Conservation (phyloP, 1,140 invertebrate species). For the Ctenoplectra terminalis region DNA sequence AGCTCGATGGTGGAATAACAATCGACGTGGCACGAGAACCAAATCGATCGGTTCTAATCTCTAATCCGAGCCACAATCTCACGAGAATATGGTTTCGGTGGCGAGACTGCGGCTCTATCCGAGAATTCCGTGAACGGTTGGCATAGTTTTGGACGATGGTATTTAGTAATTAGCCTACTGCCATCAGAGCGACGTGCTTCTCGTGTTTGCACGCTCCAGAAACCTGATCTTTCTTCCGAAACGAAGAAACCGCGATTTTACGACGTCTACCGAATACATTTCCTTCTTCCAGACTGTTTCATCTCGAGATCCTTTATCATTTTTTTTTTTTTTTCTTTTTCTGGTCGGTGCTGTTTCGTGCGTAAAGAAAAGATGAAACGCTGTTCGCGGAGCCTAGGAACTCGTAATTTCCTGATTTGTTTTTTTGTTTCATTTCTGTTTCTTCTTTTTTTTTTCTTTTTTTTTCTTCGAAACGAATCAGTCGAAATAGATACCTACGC, state of each 20-base stretch:
- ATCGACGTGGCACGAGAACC: background rate
- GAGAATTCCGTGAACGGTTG: constrained; percentile 54
- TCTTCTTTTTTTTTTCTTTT: background rate
- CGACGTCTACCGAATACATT: background rate
- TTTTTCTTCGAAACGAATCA: background rate
- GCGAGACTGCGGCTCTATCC: constrained; percentile 37
- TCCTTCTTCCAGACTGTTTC: background rate
- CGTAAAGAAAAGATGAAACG: background rate
- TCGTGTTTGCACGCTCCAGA: constrained; percentile 7
- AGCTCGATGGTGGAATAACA: constrained; percentile 31
- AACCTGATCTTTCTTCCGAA: background rate
- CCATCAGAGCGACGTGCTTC: constrained; percentile 21
- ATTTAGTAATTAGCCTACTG: constrained; percentile 66
- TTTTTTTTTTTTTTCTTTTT: background rate
- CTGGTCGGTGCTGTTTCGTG: background rate
- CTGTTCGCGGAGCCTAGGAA: background rate
- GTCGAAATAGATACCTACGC: background rate
- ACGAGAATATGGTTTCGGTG: constrained; percentile 52
- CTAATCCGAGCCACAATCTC: constrained; percentile 60
- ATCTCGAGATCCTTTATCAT: too few relatives aligned
- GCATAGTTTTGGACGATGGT: constrained; percentile 62
- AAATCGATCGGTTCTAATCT: constrained; percentile 54
- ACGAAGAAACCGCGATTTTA: background rate
- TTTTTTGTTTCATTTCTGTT: too few relatives aligned
- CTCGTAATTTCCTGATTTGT: background rate